Conservation (phyloP, 1,140 invertebrate genomes). For the Eriosoma lanigerum region DNA sequence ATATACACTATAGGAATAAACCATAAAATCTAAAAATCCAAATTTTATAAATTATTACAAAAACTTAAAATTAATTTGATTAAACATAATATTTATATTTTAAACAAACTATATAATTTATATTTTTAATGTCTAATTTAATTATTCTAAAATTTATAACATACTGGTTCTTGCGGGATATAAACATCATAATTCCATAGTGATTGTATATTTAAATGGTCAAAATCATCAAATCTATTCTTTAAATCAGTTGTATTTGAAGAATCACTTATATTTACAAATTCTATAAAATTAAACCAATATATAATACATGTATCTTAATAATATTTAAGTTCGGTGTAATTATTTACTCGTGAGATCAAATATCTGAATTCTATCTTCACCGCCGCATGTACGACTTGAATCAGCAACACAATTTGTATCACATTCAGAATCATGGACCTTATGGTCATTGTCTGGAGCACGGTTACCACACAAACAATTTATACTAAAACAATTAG, state of each 20-base stretch:
- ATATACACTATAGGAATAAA: too few species aligned
- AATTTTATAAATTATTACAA: too few species aligned
- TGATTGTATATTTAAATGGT: conserved; percentile 15
- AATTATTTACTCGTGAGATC: background rate
- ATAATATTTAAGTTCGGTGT: background rate
- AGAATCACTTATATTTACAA: too few species aligned
- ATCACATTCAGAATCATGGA: conserved; percentile 63
- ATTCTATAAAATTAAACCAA: background rate
- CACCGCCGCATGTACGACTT: conserved; percentile 81
- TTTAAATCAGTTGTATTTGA: background rate
- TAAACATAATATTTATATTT: too few species aligned
- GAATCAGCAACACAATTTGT: conserved; percentile 78
- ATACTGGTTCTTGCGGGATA: conserved; percentile 30
- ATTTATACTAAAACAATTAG: conserved; percentile 69
- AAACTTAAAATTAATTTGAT: too few species aligned
- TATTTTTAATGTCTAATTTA: background rate
- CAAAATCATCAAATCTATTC: background rate
- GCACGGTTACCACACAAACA: conserved; percentile 82
- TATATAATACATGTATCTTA: background rate
- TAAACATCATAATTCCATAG: conserved; percentile 42
- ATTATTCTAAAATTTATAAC: background rate
- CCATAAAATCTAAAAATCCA: too few species aligned
- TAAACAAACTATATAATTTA: too few species aligned
- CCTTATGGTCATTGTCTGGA: conserved; percentile 62
- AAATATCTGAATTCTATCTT: conserved; percentile 70